phyloP scores from a whole-genome alignment of 2,113 vertebrate genomes.

The Amphilophus citrinellus region DNA sequence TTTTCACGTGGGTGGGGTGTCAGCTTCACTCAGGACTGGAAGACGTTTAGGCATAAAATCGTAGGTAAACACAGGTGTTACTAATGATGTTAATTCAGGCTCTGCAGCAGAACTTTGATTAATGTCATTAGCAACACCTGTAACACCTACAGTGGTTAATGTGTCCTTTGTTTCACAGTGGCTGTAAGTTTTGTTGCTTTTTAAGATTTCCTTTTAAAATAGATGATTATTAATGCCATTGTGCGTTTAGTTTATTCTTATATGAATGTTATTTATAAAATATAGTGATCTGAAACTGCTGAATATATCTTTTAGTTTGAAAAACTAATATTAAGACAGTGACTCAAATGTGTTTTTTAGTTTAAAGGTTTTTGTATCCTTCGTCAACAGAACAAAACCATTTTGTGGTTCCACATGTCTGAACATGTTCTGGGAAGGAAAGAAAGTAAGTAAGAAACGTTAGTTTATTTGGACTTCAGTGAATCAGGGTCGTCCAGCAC shows the following conservation, averaged over 20 bases:
- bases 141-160: neutral
- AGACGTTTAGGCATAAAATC: neutral
- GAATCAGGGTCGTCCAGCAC: constrained; percentile 12
- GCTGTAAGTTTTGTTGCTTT: neutral
- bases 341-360: neutral
- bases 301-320: neutral
- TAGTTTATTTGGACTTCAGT: neutral
- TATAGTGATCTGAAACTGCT: neutral
- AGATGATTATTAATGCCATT: neutral
- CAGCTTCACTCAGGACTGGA: neutral
- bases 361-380: neutral
- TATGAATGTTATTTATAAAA: neutral
- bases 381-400: neutral
- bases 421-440: constrained; percentile 51
- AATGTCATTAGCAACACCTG: neutral
- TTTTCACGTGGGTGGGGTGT: too few relatives aligned
- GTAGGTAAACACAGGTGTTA: neutral
- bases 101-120: neutral
- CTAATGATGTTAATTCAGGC: neutral
- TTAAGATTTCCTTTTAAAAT: neutral
- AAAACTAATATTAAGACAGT: neutral
- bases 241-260: neutral
- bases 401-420: constrained; percentile 24
- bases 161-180: neutral
- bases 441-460: neutral